A percentile compares a stretch with the other conserved stretches of the same genome.
Evolutionary conservation across 2,888 invertebrate species (phyloP).

Genomic region (Strigamia maritima): DNA sequence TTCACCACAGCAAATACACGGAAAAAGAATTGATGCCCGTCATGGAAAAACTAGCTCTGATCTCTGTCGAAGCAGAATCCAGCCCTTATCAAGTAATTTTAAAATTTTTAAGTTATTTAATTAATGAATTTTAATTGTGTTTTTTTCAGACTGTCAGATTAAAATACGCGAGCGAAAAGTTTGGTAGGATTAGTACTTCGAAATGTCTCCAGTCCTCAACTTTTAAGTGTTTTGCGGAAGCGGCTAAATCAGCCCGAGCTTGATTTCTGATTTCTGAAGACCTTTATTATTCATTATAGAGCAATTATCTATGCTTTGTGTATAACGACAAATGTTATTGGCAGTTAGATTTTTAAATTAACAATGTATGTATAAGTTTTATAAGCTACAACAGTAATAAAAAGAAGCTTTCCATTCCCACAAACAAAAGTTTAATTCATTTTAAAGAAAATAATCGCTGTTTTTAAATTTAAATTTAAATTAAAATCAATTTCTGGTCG

Average conservation of each 20-base stretch:
- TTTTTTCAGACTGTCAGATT: not conserved
- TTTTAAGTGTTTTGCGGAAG: not conserved
- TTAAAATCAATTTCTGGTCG: too few species aligned
- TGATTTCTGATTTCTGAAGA: too few species aligned
- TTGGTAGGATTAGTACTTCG: not conserved
- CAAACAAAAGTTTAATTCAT: too few species aligned
- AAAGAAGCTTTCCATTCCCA: too few species aligned
- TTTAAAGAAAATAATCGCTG: too few species aligned
- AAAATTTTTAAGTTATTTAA: too few species aligned
- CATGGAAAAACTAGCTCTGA: slow-evolving; percentile 65
- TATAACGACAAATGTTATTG: not conserved
- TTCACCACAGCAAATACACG: slow-evolving; percentile 72
- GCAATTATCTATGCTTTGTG: not conserved
- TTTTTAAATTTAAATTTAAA: too few species aligned
- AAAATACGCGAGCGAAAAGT: not conserved
- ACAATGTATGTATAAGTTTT: not conserved
- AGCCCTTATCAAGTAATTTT: slow-evolving; percentile 63
- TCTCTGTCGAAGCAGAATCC: slow-evolving; percentile 66
- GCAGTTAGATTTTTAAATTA: not conserved
- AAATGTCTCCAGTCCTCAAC: not conserved
- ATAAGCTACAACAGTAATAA: not conserved
- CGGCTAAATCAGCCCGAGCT: not conserved
- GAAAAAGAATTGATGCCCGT: slow-evolving; percentile 67
- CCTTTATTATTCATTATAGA: too few species aligned
- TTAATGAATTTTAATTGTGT: not conserved